Percentiles rank a stretch among this genome's conserved stretches.
Evolutionary conservation across 2,888 invertebrate genomes (phyloP).

Genomic region (Eumerus sabulonum): DNA sequence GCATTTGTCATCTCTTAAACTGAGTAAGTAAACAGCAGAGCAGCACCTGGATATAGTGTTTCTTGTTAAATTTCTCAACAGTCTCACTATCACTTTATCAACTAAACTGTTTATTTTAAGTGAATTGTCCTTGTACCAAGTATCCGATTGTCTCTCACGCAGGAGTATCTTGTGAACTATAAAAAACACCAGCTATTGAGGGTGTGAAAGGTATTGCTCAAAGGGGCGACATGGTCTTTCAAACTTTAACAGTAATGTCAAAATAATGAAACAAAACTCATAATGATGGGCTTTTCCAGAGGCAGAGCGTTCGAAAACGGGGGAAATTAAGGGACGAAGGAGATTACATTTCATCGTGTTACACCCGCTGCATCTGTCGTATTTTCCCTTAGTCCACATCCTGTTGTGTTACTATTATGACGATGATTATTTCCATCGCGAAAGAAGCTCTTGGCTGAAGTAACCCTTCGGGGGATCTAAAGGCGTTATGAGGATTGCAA

Average conservation of each 20-base stretch:
- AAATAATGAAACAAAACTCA: conserved; percentile 49
- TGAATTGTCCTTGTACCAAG: too few species aligned
- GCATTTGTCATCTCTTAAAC: too few species aligned
- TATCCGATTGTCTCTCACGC: too few species aligned
- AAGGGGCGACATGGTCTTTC: neutral
- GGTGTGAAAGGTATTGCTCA: conserved; percentile 14
- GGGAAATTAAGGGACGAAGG: too few species aligned
- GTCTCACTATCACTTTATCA: too few species aligned
- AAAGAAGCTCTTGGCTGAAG: neutral
- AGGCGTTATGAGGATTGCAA: neutral
- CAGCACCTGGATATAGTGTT: too few species aligned
- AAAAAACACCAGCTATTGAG: conserved; percentile 1
- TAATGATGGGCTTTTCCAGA: conserved; percentile 21
- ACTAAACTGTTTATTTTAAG: too few species aligned
- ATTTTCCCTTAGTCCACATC: too few species aligned
- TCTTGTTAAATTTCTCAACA: too few species aligned
- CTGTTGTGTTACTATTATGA: neutral
- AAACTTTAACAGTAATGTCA: conserved; percentile 52
- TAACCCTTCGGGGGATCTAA: neutral
- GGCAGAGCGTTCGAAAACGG: conserved; percentile 27
- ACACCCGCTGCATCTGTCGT: conserved; percentile 8
- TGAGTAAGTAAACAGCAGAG: too few species aligned
- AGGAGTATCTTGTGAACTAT: too few species aligned
- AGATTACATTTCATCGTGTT: conserved; percentile 57
- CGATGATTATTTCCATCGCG: conserved; percentile 39